A percentile compares a stretch with the other conserved stretches of the same genome.
Conservation (phyloP, 1,140 invertebrate genomes). For the Lepidotrigona ventralis region DNA sequence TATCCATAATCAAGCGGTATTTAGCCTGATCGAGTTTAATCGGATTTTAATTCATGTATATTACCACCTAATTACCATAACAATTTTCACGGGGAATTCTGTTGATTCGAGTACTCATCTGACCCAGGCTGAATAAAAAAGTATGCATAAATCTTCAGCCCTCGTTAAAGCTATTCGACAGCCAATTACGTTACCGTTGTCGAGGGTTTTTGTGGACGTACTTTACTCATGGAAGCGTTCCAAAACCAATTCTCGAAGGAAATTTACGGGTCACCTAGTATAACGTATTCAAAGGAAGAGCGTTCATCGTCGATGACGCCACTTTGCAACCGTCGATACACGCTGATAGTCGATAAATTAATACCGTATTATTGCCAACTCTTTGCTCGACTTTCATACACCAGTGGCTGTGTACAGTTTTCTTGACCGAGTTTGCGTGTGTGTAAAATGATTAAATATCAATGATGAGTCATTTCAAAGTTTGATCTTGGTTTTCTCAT, state of each 20-base stretch:
- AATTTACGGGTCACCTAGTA: constrained; percentile 62
- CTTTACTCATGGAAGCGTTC: constrained; percentile 61
- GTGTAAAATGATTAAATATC: background rate
- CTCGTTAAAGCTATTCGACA: constrained; percentile 64
- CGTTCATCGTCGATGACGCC: constrained; percentile 20
- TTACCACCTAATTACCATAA: constrained; percentile 55
- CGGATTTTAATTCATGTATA: constrained; percentile 57
- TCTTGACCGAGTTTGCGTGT: background rate
- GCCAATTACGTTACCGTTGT: constrained; percentile 66
- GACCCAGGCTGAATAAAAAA: constrained; percentile 51
- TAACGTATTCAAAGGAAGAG: constrained; percentile 56
- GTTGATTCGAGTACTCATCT: constrained; percentile 35
- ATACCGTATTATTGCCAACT: background rate
- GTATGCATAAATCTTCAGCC: constrained; percentile 60
- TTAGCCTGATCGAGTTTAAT: constrained; percentile 21
- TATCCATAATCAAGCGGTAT: background rate
- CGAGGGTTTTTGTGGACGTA: constrained; percentile 60
- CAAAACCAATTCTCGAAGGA: constrained; percentile 56
- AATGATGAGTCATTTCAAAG: background rate
- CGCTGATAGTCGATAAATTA: constrained; percentile 35
- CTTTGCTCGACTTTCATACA: background rate
- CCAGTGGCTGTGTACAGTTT: background rate
- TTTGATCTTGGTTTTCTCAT: constrained; percentile 11
- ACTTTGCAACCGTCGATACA: constrained; percentile 23
- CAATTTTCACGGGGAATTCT: constrained; percentile 58